These are phyloP conservation scores for Etheostoma cragini DNA, from an alignment of 2,113 vertebrate genomes.

Conservation along the genomic window DNA sequence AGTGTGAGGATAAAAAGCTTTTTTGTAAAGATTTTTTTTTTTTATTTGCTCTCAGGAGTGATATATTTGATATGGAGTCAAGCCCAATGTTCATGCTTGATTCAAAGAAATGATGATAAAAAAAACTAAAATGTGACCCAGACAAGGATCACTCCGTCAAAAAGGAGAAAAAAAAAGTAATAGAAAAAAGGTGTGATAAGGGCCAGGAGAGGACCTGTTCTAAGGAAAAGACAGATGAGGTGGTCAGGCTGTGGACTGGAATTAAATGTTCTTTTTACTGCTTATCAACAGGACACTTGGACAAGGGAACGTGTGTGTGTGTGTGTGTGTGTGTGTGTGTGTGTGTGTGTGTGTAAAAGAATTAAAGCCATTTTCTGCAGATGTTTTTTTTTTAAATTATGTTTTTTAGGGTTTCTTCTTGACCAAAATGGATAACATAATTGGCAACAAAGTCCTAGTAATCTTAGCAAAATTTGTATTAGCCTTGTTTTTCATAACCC, in stretches of 20 bases:
- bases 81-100: background rate
- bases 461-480: background rate
- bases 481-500: background rate
- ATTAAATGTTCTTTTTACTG: constrained; percentile 61
- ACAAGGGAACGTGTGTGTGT: background rate
- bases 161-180: constrained; percentile 8
- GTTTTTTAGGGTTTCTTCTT: background rate
- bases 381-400: background rate
- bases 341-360: background rate
- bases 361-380: background rate
- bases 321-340: constrained; percentile 4
- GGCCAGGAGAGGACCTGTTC: constrained; percentile 32
- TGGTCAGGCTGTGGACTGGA: constrained; percentile 43
- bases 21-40: background rate
- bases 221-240: constrained; percentile 36
- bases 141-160: no score
- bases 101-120: background rate
- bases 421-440: constrained; percentile 13
- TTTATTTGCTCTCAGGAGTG: background rate
- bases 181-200: constrained; percentile 28
- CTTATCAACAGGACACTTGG: constrained; percentile 41
- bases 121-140: constrained; percentile 5
- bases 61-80: background rate
- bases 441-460: background rate
- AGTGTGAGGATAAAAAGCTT: background rate